These are phyloP conservation scores for Acanthornis magna DNA, from an alignment of 2,797 vertebrate species.

Conservation along the genomic window DNA sequence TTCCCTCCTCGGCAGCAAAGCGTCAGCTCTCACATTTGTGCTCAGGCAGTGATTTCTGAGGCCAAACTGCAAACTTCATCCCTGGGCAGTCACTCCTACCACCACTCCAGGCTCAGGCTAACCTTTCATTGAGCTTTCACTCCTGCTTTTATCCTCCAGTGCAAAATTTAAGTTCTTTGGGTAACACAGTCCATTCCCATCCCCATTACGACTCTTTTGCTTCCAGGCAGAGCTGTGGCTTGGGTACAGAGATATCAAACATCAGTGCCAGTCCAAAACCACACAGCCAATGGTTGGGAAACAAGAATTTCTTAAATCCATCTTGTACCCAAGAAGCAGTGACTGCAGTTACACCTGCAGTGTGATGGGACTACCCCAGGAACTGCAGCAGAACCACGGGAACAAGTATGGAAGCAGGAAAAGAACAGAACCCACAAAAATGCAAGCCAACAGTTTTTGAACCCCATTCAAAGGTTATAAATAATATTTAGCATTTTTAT, in stretches of 20 bases:
- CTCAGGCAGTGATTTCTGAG: neutral
- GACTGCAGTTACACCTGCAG: neutral
- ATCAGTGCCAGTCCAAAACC: neutral
- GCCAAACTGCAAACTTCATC: neutral
- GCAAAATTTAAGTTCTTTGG: neutral
- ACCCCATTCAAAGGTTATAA: neutral
- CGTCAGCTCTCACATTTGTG: neutral
- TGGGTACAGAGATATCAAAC: neutral
- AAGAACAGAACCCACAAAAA: neutral
- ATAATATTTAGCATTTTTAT: slow-evolving; percentile 1
- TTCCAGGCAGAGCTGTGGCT: neutral
- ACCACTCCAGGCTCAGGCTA: neutral
- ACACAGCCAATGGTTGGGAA: neutral
- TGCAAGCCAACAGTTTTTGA: neutral
- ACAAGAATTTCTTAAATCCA: neutral
- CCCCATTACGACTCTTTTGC: neutral
- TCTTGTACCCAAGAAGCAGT: neutral
- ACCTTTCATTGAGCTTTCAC: neutral
- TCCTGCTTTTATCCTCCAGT: neutral
- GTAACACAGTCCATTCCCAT: neutral
- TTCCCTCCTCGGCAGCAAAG: neutral
- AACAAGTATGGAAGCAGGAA: neutral
- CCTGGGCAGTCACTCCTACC: neutral
- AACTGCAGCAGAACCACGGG: neutral
- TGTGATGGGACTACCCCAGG: accelerated